phyloP scores from a whole-genome alignment of 2,113 vertebrate genomes.

The Platysternon megacephalum region DNA sequence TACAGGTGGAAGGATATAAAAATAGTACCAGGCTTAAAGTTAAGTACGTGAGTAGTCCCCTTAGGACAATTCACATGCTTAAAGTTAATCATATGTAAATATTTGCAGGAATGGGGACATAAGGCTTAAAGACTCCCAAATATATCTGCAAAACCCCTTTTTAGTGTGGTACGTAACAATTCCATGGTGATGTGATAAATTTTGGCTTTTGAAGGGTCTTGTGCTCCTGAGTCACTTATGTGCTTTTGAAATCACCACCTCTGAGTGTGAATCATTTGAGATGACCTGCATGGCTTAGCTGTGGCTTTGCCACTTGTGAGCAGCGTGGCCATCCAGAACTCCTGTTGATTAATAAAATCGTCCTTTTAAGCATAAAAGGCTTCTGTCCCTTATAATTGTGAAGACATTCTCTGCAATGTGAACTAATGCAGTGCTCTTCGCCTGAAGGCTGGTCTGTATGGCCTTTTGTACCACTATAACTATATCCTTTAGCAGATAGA shows the following conservation, averaged over 20 bases:
- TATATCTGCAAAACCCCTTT: not conserved
- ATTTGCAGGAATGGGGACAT: not conserved
- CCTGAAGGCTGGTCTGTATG: not conserved
- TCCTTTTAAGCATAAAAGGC: not conserved
- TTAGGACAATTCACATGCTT: not conserved
- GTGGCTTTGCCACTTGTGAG: not conserved
- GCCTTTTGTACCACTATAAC: not conserved
- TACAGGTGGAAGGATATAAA: not conserved
- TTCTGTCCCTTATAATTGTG: rapidly evolving
- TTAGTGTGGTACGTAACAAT: not conserved
- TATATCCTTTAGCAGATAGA: rapidly evolving
- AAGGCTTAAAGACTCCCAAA: not conserved
- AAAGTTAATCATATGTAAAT: not conserved
- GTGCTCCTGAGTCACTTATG: not conserved
- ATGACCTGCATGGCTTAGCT: not conserved
- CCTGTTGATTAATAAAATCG: not conserved
- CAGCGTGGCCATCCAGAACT: not conserved
- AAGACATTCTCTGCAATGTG: slow-evolving; percentile 17
- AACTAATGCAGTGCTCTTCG: not conserved
- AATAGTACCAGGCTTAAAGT: not conserved
- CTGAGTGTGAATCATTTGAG: not conserved
- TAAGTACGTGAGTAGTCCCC: not conserved
- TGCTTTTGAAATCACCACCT: not conserved
- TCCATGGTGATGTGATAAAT: not conserved
- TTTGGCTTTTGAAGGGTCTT: not conserved